phyloP scores from a whole-genome alignment of 2,888 invertebrate species.

The Dasysyrphus albostriatus region DNA sequence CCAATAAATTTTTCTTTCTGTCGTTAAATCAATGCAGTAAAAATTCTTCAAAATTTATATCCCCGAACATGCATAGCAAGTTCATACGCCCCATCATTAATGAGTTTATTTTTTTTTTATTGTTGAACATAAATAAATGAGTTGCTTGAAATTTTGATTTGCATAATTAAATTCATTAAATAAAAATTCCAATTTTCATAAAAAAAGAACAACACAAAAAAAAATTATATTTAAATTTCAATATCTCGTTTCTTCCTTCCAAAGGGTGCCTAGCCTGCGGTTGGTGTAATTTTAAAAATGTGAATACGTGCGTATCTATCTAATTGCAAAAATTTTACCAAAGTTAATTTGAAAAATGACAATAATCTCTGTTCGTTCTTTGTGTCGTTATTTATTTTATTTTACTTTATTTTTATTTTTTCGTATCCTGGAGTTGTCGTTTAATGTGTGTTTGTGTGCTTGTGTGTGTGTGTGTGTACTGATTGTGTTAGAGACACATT shows the following conservation, averaged over 20 bases:
- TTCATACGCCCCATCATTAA: background rate
- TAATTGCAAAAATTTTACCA: slow-evolving; percentile 45
- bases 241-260: background rate
- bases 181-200: background rate
- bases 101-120: background rate
- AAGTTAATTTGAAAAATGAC: slow-evolving; percentile 41
- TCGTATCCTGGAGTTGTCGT: background rate
- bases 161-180: slow-evolving; percentile 34
- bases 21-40: too few species aligned
- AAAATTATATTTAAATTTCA: background rate
- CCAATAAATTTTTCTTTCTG: too few species aligned
- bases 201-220: background rate
- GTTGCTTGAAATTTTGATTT: background rate
- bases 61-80: background rate
- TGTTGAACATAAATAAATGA: background rate
- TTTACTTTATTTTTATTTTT: background rate
- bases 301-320: slow-evolving; percentile 34
- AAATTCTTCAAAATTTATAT: background rate
- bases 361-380: slow-evolving; percentile 12
- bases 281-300: slow-evolving; percentile 16
- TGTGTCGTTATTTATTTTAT: slow-evolving; percentile 2
- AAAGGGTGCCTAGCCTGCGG: background rate
- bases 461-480: background rate
- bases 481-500: slow-evolving; percentile 2
- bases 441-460: background rate